Conservation (phyloP, 2,888 invertebrate genomes). For the Gastracanthus pulcherrimus region DNA sequence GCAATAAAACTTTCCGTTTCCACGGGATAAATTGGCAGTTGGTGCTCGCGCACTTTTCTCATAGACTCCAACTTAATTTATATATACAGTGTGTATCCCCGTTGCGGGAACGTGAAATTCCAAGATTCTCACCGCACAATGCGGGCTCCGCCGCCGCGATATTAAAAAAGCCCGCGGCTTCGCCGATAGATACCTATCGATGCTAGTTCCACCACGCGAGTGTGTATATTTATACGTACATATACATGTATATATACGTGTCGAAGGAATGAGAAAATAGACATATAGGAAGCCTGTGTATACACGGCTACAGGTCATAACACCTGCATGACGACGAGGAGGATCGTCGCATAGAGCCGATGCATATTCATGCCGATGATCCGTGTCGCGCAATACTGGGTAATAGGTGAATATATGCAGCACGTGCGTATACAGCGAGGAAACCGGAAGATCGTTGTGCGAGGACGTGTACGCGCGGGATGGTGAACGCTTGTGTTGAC, state of each 20-base stretch:
- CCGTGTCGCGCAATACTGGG: conserved; percentile 19
- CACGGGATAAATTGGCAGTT: neutral
- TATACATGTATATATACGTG: neutral
- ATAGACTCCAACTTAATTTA: conserved; percentile 19
- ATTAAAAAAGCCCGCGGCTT: conserved; percentile 24
- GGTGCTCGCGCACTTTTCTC: conserved; percentile 16
- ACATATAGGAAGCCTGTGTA: neutral
- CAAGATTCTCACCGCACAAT: conserved; percentile 52
- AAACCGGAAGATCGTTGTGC: neutral
- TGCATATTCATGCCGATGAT: conserved; percentile 47
- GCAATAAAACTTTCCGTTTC: neutral
- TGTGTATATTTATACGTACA: neutral
- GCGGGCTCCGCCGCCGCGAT: conserved; percentile 26
- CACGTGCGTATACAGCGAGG: neutral
- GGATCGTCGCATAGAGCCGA: neutral
- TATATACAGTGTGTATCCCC: neutral
- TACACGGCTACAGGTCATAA: too few species aligned
- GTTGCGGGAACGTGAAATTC: conserved; percentile 53
- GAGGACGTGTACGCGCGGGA: neutral
- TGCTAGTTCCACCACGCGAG: too few species aligned
- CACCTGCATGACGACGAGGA: neutral
- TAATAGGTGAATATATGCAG: too few species aligned
- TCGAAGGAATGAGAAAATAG: neutral
- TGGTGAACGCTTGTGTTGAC: too few species aligned
- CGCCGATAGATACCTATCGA: neutral